A percentile compares a stretch with the other conserved stretches of the same genome.
Conservation (phyloP, 2,113 vertebrate species). For the Chrysochloris asiatica region DNA sequence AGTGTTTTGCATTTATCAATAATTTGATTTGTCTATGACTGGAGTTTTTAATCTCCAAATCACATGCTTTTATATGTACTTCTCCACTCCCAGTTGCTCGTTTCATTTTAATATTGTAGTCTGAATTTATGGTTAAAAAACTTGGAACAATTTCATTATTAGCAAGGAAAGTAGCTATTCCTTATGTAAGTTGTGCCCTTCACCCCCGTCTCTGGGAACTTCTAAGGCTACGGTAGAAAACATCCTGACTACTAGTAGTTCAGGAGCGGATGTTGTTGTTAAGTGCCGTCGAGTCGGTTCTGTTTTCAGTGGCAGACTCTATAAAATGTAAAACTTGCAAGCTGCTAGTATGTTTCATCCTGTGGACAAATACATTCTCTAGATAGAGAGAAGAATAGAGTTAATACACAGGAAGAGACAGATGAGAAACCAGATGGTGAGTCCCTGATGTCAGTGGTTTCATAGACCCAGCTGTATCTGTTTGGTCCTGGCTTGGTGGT, state of each 20-base stretch:
- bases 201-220: not conserved
- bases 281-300: no score
- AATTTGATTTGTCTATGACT: not conserved
- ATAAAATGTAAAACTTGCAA: not conserved
- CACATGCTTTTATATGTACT: not conserved
- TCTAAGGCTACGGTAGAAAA: not conserved
- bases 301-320: not conserved
- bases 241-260: not conserved
- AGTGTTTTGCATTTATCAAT: not conserved
- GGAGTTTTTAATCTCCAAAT: slow-evolving; percentile 14
- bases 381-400: not conserved
- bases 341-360: not conserved
- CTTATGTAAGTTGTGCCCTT: not conserved
- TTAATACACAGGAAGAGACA: not conserved
- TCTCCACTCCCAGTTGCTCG: not conserved
- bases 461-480: not conserved
- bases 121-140: not conserved
- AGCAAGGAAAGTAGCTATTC: not conserved
- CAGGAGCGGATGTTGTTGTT: not conserved
- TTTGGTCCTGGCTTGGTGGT: not conserved
- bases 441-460: not conserved
- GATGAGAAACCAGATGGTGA: not conserved
- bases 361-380: not conserved
- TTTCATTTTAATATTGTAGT: slow-evolving; percentile 36
- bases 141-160: not conserved